These are phyloP conservation scores for Lanius collurio DNA, from an alignment of 2,113 vertebrate genomes.

Conservation along the genomic window DNA sequence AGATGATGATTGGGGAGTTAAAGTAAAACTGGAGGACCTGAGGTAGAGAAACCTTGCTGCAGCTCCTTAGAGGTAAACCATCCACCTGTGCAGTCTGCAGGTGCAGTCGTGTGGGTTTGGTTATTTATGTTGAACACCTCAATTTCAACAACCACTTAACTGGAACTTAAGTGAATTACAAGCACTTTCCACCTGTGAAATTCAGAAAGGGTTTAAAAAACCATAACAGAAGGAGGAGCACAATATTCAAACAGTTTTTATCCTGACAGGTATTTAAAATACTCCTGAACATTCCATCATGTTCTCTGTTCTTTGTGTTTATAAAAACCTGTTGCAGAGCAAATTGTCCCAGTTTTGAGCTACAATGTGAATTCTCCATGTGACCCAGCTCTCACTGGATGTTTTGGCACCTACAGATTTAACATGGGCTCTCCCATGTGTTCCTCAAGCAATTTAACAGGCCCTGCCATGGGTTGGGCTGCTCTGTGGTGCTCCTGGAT, in stretches of 20 bases:
- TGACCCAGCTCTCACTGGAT: background rate
- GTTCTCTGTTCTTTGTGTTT: background rate
- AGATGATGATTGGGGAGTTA: background rate
- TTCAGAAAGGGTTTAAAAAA: background rate
- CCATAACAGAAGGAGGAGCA: background rate
- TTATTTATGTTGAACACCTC: background rate
- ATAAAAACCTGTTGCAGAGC: background rate
- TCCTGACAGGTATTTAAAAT: background rate
- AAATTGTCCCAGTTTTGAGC: background rate
- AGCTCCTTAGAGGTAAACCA: background rate
- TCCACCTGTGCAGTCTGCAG: background rate
- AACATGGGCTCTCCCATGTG: rapidly evolving
- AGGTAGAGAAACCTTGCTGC: background rate
- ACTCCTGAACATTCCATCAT: background rate
- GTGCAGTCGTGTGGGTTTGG: background rate
- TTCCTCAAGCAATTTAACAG: rapidly evolving
- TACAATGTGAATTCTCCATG: background rate
- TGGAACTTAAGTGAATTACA: background rate
- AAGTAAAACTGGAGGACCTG: background rate
- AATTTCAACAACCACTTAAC: background rate
- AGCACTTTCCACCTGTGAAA: background rate
- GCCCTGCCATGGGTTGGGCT: background rate
- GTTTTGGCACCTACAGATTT: background rate
- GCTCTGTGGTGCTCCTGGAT: background rate
- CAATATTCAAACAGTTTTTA: background rate